Evolutionary conservation across 2,888 invertebrate genomes (phyloP), one percentile per base, ranked within the genome.

Genomic region (Pomacea canaliculata): DNA sequence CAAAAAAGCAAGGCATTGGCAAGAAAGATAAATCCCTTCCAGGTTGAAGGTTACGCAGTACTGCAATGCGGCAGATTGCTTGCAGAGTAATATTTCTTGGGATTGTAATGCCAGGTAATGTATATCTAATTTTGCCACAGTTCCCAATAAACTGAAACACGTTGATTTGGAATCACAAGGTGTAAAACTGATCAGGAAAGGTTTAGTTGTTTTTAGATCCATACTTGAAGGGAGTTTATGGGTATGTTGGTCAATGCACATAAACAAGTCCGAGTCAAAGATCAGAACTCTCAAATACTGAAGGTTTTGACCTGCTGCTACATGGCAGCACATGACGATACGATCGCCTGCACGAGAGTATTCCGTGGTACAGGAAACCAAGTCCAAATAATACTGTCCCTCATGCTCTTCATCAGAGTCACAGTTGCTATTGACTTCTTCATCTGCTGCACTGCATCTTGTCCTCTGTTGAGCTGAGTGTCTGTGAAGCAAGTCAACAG

Each of bases 361-460:
- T 19, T 68, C 68, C 68, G 12, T 68, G 37, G 18, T 68, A 37
- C 68, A 68, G 19, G 68, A 68, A 46, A 68, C 48, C 19, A 68
- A 19, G 19, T 68, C 23, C 23, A 68, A 37, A 68, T n/a, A 27
- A 9, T 27, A 19, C 5, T n/a, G 68, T 1, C 23, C 5, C 37
- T 37, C 46, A 7, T 27, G 37, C 3, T 16, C 51, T 56, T 56
- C 51, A 56, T 13, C 51, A 10, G 16, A 56, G 10, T 56, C 51
- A 56, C 51, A 56, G 16, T 56, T 7, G 8, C 51, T 56, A 56
- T 7, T 16, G 10, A 56, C 12, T 7, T 56, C 8, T 13, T 56
- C 51, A 16, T 56, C 8, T 16, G 16, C 1, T 56, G 12, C 16
- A 16, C 51, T 56, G 51, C 7, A 10, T 56, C 51, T 56, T 10